phyloP scores from a whole-genome alignment of 2,797 vertebrate species.

The Sebastes miniatus region DNA sequence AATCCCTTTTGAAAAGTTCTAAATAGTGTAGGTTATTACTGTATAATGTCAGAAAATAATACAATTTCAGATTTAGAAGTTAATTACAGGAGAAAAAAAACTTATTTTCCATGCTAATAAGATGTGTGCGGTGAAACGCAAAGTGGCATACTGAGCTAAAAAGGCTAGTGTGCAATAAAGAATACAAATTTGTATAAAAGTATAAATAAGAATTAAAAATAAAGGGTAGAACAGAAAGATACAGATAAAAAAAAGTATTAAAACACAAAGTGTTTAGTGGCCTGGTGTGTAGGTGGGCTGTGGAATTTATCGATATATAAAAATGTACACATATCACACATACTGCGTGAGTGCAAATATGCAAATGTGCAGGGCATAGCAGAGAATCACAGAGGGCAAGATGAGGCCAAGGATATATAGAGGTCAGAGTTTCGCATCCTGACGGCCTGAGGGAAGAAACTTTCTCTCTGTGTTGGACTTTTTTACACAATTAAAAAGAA shows the following conservation, averaged over 20 bases:
- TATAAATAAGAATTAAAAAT: no score
- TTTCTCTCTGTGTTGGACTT: not conserved
- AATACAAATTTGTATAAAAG: no score
- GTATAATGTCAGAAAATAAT: not conserved
- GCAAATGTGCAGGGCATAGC: not conserved
- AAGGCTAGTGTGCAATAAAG: no score
- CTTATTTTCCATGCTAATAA: no score
- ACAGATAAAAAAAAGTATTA: not conserved
- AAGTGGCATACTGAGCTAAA: no score
- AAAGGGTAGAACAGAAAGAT: not conserved
- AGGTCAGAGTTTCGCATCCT: not conserved
- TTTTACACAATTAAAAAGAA: not conserved
- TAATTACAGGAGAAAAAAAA: not conserved
- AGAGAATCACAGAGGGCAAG: not conserved
- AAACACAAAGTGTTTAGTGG: no score
- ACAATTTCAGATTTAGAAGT: not conserved
- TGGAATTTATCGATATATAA: not conserved
- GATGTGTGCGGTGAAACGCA: no score
- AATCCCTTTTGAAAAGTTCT: not conserved
- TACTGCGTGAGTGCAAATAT: not conserved
- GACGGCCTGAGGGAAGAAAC: not conserved
- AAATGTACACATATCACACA: not conserved
- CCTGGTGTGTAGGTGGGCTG: not conserved
- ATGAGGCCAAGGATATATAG: not conserved
- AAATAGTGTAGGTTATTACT: not conserved